phyloP scores from a whole-genome alignment of 2,113 vertebrate genomes.

The Columbina picui region DNA sequence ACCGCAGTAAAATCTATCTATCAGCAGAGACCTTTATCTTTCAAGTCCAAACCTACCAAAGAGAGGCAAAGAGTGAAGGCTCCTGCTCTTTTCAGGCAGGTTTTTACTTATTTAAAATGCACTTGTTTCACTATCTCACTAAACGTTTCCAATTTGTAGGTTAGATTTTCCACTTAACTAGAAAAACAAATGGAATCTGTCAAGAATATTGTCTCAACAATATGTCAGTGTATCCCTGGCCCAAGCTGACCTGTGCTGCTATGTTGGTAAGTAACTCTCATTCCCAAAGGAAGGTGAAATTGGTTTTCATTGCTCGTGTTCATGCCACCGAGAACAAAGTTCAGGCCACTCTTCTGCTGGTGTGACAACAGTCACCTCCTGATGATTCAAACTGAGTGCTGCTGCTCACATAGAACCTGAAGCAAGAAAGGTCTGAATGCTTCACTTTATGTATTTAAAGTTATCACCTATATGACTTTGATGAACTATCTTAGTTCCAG shows the following conservation, averaged over 20 bases:
- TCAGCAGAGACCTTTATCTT: slow-evolving; percentile 14
- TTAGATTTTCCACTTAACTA: slow-evolving; percentile 52
- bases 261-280: background rate
- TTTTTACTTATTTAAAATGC: slow-evolving; percentile 12
- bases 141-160: background rate
- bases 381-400: background rate
- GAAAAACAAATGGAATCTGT: slow-evolving; percentile 35
- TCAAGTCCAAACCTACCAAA: background rate
- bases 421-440: background rate
- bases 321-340: background rate
- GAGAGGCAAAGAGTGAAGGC: background rate
- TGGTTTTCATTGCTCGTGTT: background rate
- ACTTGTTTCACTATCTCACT: slow-evolving; percentile 36
- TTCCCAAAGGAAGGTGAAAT: background rate
- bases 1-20: background rate
- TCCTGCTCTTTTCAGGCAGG: background rate
- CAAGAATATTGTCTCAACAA: background rate
- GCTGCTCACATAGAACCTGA: background rate
- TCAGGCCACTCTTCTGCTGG: background rate
- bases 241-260: slow-evolving; percentile 2
- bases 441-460: background rate
- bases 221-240: background rate
- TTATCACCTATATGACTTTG: background rate
- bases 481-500: background rate
- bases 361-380: background rate